These are phyloP conservation scores for Xenopus petersii DNA, from an alignment of 2,797 vertebrate species.

Conservation along the genomic window DNA sequence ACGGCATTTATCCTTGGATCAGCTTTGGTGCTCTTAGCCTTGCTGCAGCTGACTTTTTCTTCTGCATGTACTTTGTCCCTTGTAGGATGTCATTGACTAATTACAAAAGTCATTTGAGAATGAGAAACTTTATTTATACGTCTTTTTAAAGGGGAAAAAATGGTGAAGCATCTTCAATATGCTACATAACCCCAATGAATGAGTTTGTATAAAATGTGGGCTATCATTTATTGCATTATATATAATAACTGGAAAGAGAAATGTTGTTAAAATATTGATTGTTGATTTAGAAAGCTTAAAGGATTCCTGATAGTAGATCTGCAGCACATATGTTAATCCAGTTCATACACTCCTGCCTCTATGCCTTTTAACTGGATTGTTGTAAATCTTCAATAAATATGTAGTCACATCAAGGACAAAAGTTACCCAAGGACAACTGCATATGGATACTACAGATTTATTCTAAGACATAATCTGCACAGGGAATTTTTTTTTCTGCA, in stretches of 20 bases:
- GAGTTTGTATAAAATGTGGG: too few relatives aligned
- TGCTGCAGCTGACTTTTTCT: slow-evolving; percentile 34
- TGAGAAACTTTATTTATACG: background rate
- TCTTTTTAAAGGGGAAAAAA: background rate
- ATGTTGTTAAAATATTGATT: too few relatives aligned
- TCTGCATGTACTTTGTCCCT: slow-evolving; percentile 1
- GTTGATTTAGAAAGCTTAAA: background rate
- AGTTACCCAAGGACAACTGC: slow-evolving; percentile 1
- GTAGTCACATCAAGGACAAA: background rate
- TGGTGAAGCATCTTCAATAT: too few relatives aligned
- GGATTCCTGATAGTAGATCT: background rate
- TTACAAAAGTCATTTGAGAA: background rate
- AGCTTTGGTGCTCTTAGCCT: slow-evolving; percentile 39
- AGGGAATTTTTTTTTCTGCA: too few relatives aligned
- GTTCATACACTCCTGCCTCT: background rate
- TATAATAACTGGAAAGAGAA: too few relatives aligned
- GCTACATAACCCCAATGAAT: too few relatives aligned
- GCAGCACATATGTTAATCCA: background rate
- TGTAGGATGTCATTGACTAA: background rate
- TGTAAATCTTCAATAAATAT: background rate
- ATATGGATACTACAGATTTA: background rate
- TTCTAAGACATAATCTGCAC: too few relatives aligned
- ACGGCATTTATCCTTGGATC: slow-evolving; percentile 47
- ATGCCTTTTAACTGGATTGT: background rate
- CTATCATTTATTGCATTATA: too few relatives aligned